phyloP scores from a whole-genome alignment of 2,797 vertebrate genomes.

The Varecia variegata region DNA sequence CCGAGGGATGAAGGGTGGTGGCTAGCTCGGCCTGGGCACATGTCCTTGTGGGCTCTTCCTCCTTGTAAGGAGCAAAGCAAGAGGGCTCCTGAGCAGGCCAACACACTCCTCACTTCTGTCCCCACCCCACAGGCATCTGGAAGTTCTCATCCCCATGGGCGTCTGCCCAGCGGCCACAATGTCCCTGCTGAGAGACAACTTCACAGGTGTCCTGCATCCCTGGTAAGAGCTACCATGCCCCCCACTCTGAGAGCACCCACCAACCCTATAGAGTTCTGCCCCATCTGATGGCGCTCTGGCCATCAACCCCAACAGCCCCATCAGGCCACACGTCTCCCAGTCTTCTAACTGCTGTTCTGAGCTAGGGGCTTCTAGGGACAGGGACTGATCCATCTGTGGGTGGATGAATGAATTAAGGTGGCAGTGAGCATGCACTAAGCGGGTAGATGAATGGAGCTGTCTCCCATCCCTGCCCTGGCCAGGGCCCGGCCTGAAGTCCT shows the following conservation, averaged over 20 bases:
- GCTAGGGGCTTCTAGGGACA: neutral
- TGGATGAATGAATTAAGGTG: neutral
- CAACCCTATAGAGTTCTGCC: neutral
- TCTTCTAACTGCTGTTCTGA: neutral
- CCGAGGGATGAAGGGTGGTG: neutral
- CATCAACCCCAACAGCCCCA: neutral
- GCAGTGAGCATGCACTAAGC: neutral
- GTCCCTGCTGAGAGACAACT: slow-evolving; percentile 55
- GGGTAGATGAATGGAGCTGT: neutral
- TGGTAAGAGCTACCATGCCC: slow-evolving; percentile 44
- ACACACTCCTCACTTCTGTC: neutral
- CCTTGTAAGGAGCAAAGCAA: neutral
- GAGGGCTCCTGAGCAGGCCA: neutral
- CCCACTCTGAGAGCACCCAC: neutral
- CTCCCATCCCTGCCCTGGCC: neutral
- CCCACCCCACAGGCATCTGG: slow-evolving; percentile 40
- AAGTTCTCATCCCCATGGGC: slow-evolving; percentile 58
- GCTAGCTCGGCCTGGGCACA: neutral
- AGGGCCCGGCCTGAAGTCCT: slow-evolving; percentile 85
- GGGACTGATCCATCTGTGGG: neutral
- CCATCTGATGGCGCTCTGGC: neutral
- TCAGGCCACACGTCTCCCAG: neutral
- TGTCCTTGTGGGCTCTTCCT: neutral
- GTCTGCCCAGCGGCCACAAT: slow-evolving; percentile 25
- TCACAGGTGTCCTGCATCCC: slow-evolving; percentile 28